Percentiles rank a stretch among this genome's conserved stretches.
phyloP scores from a whole-genome alignment of 2,797 vertebrate genomes.

The Coracias cyanogaster region DNA sequence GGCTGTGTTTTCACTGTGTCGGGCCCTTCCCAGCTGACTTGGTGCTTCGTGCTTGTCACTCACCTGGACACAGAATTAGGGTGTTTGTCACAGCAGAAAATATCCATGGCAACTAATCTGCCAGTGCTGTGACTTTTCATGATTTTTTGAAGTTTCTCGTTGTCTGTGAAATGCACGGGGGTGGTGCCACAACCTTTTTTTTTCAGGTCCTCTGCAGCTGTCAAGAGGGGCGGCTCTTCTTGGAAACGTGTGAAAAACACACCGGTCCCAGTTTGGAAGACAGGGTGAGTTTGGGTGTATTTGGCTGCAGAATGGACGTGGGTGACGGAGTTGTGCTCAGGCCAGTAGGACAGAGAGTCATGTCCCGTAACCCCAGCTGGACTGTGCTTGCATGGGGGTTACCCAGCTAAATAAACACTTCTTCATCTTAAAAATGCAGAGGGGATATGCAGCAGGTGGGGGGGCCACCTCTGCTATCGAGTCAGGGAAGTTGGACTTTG shows the following conservation, averaged over 20 bases:
- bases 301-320: neutral
- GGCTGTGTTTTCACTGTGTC: rapidly evolving
- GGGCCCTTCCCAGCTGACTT: neutral
- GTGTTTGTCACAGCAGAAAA: constrained; percentile 4
- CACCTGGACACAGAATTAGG: neutral
- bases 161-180: neutral
- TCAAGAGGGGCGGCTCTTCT: neutral
- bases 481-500: neutral
- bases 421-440: neutral
- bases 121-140: neutral
- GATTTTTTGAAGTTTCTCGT: neutral
- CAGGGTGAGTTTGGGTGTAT: constrained; percentile 18
- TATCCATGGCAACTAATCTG: neutral
- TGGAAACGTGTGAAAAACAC: constrained; percentile 13
- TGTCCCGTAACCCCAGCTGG: neutral
- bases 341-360: neutral
- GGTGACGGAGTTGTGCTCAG: neutral
- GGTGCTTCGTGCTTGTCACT: neutral
- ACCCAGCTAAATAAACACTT: neutral
- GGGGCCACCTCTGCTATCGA: no score
- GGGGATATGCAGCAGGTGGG: neutral
- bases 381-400: neutral
- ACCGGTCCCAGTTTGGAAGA: neutral
- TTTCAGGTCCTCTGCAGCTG: constrained; percentile 38
- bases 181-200: constrained; percentile 24